Evolutionary conservation across 1,140 invertebrate species (phyloP).

Genomic region (Cydia splendana): DNA sequence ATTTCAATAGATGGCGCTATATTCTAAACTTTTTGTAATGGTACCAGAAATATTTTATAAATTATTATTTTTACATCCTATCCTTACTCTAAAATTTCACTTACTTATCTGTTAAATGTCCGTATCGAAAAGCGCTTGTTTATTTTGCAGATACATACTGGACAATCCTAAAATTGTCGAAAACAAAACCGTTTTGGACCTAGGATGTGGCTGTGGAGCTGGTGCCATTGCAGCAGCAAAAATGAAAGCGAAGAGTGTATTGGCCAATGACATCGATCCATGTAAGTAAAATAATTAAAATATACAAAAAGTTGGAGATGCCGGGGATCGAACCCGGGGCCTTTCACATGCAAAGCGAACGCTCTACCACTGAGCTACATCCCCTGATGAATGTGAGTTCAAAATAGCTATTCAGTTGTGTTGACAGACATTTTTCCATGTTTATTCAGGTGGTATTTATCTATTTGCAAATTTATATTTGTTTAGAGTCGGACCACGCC

Average conservation of each 20-base stretch:
- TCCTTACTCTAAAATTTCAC: too few species aligned
- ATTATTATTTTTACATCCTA: too few species aligned
- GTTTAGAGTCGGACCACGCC: too few species aligned
- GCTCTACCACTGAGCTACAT: constrained; percentile 90
- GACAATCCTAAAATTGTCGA: constrained; percentile 64
- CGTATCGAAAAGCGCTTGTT: constrained; percentile 26
- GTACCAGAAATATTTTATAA: too few species aligned
- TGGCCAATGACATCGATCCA: constrained; percentile 66
- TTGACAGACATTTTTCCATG: background rate
- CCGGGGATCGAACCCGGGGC: constrained; percentile 93
- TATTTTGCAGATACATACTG: constrained; percentile 74
- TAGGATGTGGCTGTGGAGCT: constrained; percentile 69
- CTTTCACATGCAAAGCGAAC: constrained; percentile 97
- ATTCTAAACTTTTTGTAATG: background rate
- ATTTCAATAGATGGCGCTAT: background rate
- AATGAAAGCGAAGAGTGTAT: constrained; percentile 49
- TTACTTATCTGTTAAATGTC: too few species aligned
- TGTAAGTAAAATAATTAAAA: constrained; percentile 52
- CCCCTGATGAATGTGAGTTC: constrained; percentile 57
- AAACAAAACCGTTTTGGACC: constrained; percentile 53
- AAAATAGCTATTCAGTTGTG: constrained; percentile 39
- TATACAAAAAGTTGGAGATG: constrained; percentile 81
- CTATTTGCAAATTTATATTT: too few species aligned
- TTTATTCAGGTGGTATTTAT: too few species aligned
- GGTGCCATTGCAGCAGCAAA: constrained; percentile 59